These are phyloP conservation scores for Callorhinus ursinus DNA, from an alignment of 2,113 vertebrate species.

Conservation along the genomic window DNA sequence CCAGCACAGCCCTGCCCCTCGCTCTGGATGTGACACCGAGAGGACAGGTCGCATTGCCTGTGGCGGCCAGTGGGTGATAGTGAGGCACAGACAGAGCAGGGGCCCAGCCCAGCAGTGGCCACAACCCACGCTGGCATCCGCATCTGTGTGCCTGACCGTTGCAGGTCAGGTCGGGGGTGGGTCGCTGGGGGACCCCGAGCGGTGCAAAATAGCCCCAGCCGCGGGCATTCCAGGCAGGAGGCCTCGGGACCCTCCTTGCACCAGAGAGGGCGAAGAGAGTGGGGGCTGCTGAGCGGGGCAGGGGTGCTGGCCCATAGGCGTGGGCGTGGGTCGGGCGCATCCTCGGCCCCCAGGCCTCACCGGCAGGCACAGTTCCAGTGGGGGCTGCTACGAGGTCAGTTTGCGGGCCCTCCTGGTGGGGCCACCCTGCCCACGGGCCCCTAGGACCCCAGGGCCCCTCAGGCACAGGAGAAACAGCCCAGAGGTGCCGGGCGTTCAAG, in stretches of 20 bases:
- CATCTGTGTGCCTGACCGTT: neutral
- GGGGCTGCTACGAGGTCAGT: neutral
- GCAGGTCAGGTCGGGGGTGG: neutral
- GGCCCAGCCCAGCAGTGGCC: too few relatives aligned
- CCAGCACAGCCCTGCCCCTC: too few relatives aligned
- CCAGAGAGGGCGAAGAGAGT: neutral
- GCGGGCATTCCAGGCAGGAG: neutral
- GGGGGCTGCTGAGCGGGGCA: too few relatives aligned
- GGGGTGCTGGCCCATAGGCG: neutral
- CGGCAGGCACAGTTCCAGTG: accelerated
- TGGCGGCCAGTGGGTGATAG: neutral
- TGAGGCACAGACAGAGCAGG: neutral
- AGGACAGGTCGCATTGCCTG: neutral
- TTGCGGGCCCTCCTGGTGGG: neutral
- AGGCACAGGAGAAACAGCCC: neutral
- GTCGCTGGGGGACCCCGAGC: neutral
- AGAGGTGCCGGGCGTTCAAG: neutral
- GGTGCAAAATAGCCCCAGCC: neutral
- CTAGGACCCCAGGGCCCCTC: neutral
- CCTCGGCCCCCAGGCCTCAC: neutral
- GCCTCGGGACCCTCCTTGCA: neutral
- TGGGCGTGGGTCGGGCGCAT: accelerated
- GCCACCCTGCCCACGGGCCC: neutral
- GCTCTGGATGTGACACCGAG: accelerated
- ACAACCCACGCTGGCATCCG: neutral